Conservation (phyloP, 2,797 vertebrate species). For the Rhabdophis nuchalis region DNA sequence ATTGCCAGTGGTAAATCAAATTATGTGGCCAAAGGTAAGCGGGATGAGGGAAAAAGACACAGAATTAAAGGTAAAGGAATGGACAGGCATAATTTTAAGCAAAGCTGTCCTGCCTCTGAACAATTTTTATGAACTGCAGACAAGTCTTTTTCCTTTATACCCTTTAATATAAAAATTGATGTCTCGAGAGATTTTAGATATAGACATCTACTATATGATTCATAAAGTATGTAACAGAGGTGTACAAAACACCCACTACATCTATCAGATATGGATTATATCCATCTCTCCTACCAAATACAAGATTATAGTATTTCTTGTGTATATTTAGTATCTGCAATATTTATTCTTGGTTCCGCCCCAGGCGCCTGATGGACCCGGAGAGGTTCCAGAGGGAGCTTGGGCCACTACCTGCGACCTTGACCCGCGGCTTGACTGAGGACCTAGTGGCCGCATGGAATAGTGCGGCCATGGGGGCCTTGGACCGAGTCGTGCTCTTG, state of each 20-base stretch:
- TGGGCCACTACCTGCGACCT: no score
- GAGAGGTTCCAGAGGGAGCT: no score
- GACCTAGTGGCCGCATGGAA: no score
- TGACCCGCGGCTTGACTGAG: no score
- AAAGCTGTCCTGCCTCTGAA: not conserved
- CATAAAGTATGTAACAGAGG: not conserved
- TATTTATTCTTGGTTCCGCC: not conserved
- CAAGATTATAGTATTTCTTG: not conserved
- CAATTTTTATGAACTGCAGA: not conserved
- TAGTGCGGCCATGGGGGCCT: no score
- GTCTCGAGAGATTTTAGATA: not conserved
- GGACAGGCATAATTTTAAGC: not conserved
- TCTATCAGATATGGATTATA: not conserved
- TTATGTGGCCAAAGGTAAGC: not conserved
- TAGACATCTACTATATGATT: not conserved
- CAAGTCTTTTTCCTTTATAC: not conserved
- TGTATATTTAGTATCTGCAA: not conserved
- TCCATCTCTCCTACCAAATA: not conserved
- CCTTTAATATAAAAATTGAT: not conserved
- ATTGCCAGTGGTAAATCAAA: not conserved
- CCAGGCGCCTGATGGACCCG: no score
- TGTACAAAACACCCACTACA: not conserved
- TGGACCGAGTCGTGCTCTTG: no score
- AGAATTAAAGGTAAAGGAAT: not conserved
- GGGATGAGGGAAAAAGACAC: not conserved